These are phyloP conservation scores for Lithophane socia DNA, from an alignment of 2,888 invertebrate genomes.

Conservation along the genomic window DNA sequence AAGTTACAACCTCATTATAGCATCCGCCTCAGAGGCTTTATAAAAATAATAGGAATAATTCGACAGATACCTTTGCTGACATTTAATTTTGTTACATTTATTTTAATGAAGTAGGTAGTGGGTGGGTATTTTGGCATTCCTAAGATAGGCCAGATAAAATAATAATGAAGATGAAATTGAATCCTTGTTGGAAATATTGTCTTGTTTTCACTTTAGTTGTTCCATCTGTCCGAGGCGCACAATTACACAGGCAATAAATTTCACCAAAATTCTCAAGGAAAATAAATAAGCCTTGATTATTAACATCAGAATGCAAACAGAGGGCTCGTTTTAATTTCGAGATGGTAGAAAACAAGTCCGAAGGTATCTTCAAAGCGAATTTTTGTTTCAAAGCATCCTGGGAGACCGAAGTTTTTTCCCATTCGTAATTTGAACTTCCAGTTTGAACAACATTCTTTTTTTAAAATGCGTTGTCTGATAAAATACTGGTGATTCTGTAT, in stretches of 20 bases:
- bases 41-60: slow-evolving; percentile 41
- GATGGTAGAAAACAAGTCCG: slow-evolving; percentile 43
- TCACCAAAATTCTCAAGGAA: background rate
- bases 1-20: slow-evolving; percentile 36
- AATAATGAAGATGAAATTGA: slow-evolving; percentile 13
- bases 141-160: background rate
- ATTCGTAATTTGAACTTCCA: slow-evolving; percentile 48
- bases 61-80: slow-evolving; percentile 13
- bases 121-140: background rate
- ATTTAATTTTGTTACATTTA: slow-evolving; percentile 1
- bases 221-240: background rate
- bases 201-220: background rate
- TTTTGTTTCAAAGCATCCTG: slow-evolving; percentile 55
- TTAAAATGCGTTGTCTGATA: slow-evolving; percentile 29
- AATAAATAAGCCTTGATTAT: slow-evolving; percentile 46
- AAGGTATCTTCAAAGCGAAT: slow-evolving; percentile 59
- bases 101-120: background rate
- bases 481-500: slow-evolving; percentile 42
- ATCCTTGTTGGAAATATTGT: background rate
- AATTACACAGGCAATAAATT: slow-evolving; percentile 18
- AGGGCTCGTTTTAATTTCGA: slow-evolving; percentile 57
- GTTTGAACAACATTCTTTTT: slow-evolving; percentile 35
- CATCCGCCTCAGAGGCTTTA: slow-evolving; percentile 14
- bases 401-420: slow-evolving; percentile 42
- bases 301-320: slow-evolving; percentile 43